Conservation (phyloP, 2,888 invertebrate species). For the Zele albiditarsus region DNA sequence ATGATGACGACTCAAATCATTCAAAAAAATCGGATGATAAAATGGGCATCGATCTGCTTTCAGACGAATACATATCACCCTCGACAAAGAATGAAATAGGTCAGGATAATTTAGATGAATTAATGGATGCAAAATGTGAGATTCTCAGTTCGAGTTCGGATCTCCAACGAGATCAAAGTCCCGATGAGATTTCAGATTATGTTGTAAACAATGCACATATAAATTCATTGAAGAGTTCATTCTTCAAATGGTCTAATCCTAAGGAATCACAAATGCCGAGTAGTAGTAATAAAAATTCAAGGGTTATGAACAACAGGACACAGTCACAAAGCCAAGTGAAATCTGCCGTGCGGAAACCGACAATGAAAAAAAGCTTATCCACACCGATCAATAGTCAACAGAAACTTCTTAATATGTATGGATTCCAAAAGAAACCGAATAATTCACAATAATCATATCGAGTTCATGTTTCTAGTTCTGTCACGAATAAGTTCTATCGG, state of each 20-base stretch:
- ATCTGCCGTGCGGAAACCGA: background rate
- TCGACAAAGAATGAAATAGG: background rate
- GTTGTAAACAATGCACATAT: conserved; percentile 19
- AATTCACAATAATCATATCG: conserved; percentile 6
- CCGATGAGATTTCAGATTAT: conserved; percentile 40
- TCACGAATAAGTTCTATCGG: background rate
- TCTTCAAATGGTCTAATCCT: conserved; percentile 53
- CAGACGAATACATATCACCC: background rate
- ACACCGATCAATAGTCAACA: conserved; percentile 74
- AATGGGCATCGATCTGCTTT: background rate
- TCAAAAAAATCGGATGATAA: background rate
- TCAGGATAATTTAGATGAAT: conserved; percentile 27
- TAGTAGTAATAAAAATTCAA: conserved; percentile 1
- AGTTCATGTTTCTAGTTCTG: background rate
- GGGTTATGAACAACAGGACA: conserved; percentile 12
- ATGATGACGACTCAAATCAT: background rate
- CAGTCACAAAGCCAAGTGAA: conserved; percentile 27
- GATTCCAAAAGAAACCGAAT: conserved; percentile 78
- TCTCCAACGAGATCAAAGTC: conserved; percentile 16
- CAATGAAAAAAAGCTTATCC: conserved; percentile 65
- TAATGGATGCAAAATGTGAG: conserved; percentile 30
- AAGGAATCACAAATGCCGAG: conserved; percentile 39
- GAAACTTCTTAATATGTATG: conserved; percentile 79
- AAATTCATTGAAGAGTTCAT: conserved; percentile 32
- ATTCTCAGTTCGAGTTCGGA: conserved; percentile 4